Evolutionary conservation across 2,888 invertebrate genomes (phyloP).

Genomic region (Schizaphis graminum): DNA sequence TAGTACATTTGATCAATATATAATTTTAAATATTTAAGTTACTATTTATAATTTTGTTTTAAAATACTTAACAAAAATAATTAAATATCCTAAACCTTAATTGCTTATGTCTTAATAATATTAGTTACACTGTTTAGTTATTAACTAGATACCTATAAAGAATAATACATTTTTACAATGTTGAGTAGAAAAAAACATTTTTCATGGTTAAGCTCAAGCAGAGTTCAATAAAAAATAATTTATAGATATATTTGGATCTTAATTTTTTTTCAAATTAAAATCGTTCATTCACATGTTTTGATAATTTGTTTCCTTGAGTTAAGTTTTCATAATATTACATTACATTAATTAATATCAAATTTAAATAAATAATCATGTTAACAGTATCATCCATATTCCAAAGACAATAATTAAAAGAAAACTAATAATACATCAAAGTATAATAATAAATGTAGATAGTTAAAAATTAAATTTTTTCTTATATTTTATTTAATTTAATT

Average conservation of each 20-base stretch:
- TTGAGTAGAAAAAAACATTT: not conserved
- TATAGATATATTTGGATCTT: not conserved
- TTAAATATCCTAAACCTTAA: slow-evolving; percentile 24
- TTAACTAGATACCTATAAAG: slow-evolving; percentile 7
- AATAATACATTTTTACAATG: slow-evolving; percentile 36
- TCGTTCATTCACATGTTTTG: not conserved
- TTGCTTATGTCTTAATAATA: slow-evolving; percentile 27
- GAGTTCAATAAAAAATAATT: not conserved
- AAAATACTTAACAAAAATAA: slow-evolving; percentile 37
- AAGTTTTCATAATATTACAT: not conserved
- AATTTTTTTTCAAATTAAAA: not conserved
- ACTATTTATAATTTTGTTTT: not conserved
- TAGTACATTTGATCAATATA: slow-evolving; percentile 4
- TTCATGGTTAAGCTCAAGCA: not conserved
- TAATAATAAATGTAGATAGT: not conserved
- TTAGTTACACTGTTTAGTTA: slow-evolving; percentile 17
- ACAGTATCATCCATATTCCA: not conserved
- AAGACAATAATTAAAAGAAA: not conserved
- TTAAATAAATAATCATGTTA: slow-evolving; percentile 8
- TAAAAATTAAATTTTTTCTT: not conserved
- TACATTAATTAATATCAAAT: not conserved
- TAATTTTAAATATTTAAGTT: slow-evolving; percentile 1
- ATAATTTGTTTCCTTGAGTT: not conserved
- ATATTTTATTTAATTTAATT: not conserved
- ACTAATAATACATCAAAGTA: slow-evolving; percentile 12